Evolutionary conservation across 2,888 invertebrate genomes (phyloP).

Genomic region (Eristalis arbustorum): DNA sequence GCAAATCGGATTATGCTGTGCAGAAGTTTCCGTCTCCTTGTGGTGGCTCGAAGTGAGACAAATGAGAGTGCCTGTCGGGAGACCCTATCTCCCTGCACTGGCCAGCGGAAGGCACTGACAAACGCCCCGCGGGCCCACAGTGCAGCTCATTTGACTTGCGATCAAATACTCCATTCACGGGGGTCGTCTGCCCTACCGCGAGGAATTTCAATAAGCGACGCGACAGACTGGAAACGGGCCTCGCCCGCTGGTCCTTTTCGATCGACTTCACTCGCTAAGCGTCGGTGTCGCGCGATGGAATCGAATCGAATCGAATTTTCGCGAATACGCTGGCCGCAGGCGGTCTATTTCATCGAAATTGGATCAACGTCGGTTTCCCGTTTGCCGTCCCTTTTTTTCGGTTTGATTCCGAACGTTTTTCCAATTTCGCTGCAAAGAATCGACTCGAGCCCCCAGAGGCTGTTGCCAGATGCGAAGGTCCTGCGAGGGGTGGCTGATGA

Average conservation of each 20-base stretch:
- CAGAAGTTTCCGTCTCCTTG: conserved; percentile 2
- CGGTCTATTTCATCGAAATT: conserved; percentile 43
- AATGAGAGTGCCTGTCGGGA: not conserved
- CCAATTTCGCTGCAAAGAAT: conserved; percentile 19
- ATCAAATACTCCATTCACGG: not conserved
- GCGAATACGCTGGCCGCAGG: conserved; percentile 11
- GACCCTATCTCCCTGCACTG: no score
- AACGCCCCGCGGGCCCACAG: not conserved
- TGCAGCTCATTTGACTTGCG: not conserved
- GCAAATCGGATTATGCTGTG: conserved; percentile 24
- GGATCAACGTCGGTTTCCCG: conserved; percentile 5
- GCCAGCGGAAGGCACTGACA: not conserved
- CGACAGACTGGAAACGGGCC: conserved; percentile 17
- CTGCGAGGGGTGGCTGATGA: not conserved
- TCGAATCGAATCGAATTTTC: conserved; percentile 31
- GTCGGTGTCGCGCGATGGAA: not conserved
- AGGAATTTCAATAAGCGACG: conserved; percentile 28
- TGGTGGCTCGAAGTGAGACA: not conserved
- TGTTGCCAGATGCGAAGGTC: not conserved
- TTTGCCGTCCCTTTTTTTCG: not conserved
- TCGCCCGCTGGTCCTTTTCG: conserved; percentile 1
- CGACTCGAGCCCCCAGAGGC: not conserved
- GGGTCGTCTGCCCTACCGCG: not conserved
- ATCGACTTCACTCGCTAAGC: not conserved
- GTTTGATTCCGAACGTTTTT: conserved; percentile 44